Base-by-base conservation (phyloP, 2,888 invertebrate species). In the Ptilodon capucinus region DNA sequence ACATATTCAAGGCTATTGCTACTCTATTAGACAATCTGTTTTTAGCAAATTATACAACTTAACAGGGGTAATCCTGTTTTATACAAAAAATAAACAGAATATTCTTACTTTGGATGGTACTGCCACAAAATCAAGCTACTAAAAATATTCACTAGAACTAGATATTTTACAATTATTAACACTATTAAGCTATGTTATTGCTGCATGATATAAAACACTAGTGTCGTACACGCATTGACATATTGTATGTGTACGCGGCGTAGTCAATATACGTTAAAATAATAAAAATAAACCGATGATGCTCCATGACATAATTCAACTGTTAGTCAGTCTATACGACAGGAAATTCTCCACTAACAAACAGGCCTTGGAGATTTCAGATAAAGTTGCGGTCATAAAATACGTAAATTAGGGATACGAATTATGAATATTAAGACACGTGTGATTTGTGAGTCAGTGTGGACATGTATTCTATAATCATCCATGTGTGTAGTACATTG, bases 1-100 rank as follows among this genome's bases (percentile, higher is more conserved):
- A 86, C 82, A 85, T 35, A 49, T 59, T 63, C 84, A 82, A 87
- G 84, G 84, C 67, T 68, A 70, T 51, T 54, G 56, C 47, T 51
- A 57, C 58, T 61, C 60, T 67, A 61, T 65, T 56, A 63, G 57
- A 54, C 51, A 49, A 41, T 55, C 42, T 47, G 49, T 43, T 63
- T 60, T 62, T 51, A 59, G 44, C 54, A 42, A 54, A 47, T 55
- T 54, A 44, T 45, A 42, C 47, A 42, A 23, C 25, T 9, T 21
- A 28, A 38, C 13, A 17, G 11, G 23, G 4, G 14, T 41, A 13
- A 32, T 32, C 32, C 32, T 7, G 14, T 9, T 32, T n/a, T n/a
- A 28, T 9, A 25, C 28, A 7, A 28, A n/a, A 28, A 28, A 11
- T 28, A 0, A 1, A 4, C 11, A 28, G 11, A n/a, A 28, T n/a